Percentiles rank a stretch among this genome's conserved stretches.
These are phyloP conservation scores for Varanus komodoensis DNA, from an alignment of 2,113 vertebrate genomes.

Conservation along the genomic window DNA sequence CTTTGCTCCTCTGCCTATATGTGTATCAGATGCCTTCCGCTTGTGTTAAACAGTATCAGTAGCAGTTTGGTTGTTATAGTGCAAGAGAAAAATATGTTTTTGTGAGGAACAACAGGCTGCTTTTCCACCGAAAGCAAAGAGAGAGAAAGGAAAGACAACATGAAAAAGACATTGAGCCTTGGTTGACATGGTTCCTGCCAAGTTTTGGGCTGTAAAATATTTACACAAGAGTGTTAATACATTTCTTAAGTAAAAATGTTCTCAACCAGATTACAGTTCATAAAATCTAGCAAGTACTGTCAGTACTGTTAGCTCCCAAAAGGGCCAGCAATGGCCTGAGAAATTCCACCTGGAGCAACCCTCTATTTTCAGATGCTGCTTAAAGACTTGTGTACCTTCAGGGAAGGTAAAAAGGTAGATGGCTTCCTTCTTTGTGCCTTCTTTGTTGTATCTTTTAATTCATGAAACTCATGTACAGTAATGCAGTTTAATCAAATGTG, in stretches of 20 bases:
- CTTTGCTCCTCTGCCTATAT: too few species aligned
- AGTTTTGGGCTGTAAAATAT: neutral
- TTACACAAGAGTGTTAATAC: neutral
- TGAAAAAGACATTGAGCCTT: neutral
- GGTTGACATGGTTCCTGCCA: neutral
- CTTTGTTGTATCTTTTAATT: too few species aligned
- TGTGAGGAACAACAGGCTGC: too few species aligned
- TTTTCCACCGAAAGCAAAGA: neutral
- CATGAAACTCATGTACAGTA: too few species aligned
- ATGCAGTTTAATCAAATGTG: too few species aligned
- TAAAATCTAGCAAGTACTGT: neutral
- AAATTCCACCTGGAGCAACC: neutral
- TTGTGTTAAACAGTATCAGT: neutral
- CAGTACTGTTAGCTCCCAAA: neutral
- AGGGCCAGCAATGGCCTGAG: neutral
- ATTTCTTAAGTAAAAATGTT: neutral
- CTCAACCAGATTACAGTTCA: neutral
- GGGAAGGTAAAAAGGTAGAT: neutral
- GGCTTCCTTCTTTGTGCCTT: too few species aligned
- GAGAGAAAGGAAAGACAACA: neutral
- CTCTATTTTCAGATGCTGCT: neutral
- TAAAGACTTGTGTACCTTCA: neutral
- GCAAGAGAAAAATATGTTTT: too few species aligned
- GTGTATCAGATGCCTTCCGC: neutral
- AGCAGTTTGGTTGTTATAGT: neutral